These are phyloP conservation scores for Coracias cyanogaster DNA, from an alignment of 2,797 vertebrate genomes.

Conservation along the genomic window DNA sequence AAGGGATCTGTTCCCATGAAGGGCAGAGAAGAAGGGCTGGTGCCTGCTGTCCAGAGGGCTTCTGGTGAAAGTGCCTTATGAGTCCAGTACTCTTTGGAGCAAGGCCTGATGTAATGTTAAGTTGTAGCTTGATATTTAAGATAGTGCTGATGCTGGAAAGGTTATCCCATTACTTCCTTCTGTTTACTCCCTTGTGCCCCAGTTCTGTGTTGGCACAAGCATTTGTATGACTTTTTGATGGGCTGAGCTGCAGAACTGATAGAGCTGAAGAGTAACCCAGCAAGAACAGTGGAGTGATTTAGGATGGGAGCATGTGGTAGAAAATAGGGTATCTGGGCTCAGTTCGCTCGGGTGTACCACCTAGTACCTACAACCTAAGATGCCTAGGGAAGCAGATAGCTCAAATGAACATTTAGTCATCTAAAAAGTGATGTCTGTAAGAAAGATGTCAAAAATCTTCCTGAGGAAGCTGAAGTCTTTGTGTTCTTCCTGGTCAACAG, in stretches of 20 bases:
- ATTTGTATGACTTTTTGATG: not conserved
- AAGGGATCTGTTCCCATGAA: not conserved
- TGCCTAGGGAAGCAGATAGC: not conserved
- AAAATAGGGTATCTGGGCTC: not conserved
- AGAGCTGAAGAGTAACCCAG: not conserved
- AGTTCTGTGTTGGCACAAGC: not conserved
- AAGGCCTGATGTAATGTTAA: not conserved
- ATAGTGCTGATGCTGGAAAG: not conserved
- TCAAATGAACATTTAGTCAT: not conserved
- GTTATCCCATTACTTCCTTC: not conserved
- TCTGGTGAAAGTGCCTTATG: not conserved
- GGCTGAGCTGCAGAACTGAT: not conserved
- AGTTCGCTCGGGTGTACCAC: not conserved
- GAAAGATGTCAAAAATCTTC: not conserved
- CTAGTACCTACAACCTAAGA: not conserved
- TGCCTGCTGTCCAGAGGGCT: not conserved
- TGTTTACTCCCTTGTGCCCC: not conserved
- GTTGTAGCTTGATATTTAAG: not conserved
- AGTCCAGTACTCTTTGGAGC: not conserved
- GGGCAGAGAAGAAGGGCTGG: not conserved
- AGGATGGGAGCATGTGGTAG: not conserved
- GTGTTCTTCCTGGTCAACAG: not conserved
- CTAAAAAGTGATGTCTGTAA: not conserved
- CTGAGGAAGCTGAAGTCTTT: not conserved
- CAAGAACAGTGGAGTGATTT: not conserved